Conservation (phyloP, 2,797 vertebrate genomes). For the Alca torda region DNA sequence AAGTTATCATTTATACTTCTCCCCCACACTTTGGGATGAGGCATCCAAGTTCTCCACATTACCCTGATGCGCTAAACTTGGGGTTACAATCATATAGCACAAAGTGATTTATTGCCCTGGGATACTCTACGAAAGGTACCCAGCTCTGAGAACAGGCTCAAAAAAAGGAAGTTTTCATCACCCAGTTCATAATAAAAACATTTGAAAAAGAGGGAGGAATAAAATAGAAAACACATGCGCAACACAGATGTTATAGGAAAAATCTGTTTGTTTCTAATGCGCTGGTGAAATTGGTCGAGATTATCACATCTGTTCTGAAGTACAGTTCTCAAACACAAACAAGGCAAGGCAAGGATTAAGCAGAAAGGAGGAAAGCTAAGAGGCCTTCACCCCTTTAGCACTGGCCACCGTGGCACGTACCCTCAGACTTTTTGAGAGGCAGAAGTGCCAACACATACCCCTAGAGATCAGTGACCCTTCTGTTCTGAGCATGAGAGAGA, state of each 20-base stretch:
- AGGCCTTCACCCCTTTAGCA: accelerated
- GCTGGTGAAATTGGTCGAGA: background rate
- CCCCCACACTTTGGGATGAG: background rate
- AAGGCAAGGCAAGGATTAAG: background rate
- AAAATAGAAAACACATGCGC: constrained; percentile 6
- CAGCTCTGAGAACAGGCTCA: background rate
- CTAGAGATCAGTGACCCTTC: background rate
- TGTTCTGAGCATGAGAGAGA: background rate
- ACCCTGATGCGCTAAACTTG: background rate
- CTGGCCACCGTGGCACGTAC: accelerated
- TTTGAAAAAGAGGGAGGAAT: background rate
- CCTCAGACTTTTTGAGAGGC: background rate
- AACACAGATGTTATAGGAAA: background rate
- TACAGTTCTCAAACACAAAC: constrained; percentile 5
- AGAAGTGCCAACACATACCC: background rate
- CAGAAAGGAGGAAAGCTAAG: background rate
- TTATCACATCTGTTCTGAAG: background rate
- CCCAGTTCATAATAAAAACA: background rate
- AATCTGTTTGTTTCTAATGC: background rate
- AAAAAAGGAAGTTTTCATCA: background rate
- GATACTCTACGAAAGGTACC: background rate
- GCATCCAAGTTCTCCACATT: background rate
- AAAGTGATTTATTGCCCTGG: background rate
- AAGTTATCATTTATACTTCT: background rate
- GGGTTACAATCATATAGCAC: background rate